phyloP scores from a whole-genome alignment of 2,113 vertebrate species.

The Cololabis saira region DNA sequence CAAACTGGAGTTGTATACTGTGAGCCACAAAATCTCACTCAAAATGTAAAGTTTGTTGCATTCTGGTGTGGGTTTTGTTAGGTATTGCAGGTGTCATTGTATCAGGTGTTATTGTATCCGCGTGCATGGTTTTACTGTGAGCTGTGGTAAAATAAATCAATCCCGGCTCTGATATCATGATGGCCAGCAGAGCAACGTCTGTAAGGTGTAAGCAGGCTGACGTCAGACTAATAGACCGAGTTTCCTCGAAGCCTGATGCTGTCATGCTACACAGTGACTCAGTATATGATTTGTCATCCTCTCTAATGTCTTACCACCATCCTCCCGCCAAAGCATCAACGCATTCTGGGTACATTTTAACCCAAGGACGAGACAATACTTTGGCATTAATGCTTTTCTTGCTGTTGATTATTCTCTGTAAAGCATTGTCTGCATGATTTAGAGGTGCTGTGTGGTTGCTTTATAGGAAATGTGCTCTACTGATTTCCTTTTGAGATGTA shows the following conservation, averaged over 20 bases:
- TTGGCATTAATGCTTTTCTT: conserved; percentile 15
- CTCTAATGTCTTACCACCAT: conserved; percentile 54
- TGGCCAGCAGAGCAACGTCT: conserved; percentile 51
- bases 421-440: conserved; percentile 22
- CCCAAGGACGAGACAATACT: conserved; percentile 51
- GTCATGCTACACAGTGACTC: conserved; percentile 66
- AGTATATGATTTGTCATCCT: conserved; percentile 56
- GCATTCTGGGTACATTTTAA: conserved; percentile 50
- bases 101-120: too few relatives aligned
- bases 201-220: conserved; percentile 46
- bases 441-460: conserved; percentile 10
- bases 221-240: conserved; percentile 45
- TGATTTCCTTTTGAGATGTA: conserved; percentile 8
- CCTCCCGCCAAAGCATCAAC: conserved; percentile 54
- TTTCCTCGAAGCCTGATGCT: conserved; percentile 64
- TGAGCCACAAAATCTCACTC: neutral
- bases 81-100: too few relatives aligned
- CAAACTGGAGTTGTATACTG: neutral
- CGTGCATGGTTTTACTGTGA: conserved; percentile 6
- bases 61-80: neutral
- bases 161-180: conserved; percentile 15
- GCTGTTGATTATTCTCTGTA: conserved; percentile 15
- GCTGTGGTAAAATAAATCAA: neutral
- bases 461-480: conserved; percentile 6
- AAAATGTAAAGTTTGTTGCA: conserved; percentile 13